Evolutionary conservation across 1,140 invertebrate species (phyloP).

Genomic region (Eumeta japonica): DNA sequence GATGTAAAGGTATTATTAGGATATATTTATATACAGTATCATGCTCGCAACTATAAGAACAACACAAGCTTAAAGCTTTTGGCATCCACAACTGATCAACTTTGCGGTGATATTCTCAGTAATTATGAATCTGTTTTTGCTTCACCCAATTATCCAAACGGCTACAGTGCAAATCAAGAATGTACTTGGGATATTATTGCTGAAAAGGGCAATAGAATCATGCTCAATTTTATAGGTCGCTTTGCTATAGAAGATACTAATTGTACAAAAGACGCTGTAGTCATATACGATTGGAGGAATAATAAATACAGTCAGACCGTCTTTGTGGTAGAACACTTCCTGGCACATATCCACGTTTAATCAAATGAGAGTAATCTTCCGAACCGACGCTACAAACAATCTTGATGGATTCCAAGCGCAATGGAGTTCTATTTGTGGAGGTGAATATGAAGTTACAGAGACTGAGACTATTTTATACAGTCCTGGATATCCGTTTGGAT

Average conservation of each 20-base stretch:
- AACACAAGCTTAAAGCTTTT: constrained; percentile 25
- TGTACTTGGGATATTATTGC: constrained; percentile 75
- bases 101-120: constrained; percentile 62
- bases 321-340: constrained; percentile 71
- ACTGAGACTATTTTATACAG: constrained; percentile 63
- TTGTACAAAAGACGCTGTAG: constrained; percentile 76
- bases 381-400: constrained; percentile 63
- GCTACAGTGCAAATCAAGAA: constrained; percentile 73
- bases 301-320: constrained; percentile 57
- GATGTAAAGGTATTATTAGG: constrained; percentile 3
- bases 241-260: constrained; percentile 73
- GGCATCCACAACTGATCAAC: constrained; percentile 15
- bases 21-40: constrained; percentile 72
- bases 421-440: constrained; percentile 72
- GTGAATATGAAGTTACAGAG: constrained; percentile 59
- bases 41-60: constrained; percentile 42
- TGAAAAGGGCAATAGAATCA: constrained; percentile 67
- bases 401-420: constrained; percentile 72
- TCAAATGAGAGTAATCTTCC: constrained; percentile 69
- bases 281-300: constrained; percentile 45
- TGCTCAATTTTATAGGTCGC: constrained; percentile 65
- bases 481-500: constrained; percentile 70
- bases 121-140: constrained; percentile 42
- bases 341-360: constrained; percentile 64
- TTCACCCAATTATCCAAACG: constrained; percentile 61